Evolutionary conservation across 2,113 vertebrate genomes (phyloP).

Genomic region (Ctenodactylus gundi): DNA sequence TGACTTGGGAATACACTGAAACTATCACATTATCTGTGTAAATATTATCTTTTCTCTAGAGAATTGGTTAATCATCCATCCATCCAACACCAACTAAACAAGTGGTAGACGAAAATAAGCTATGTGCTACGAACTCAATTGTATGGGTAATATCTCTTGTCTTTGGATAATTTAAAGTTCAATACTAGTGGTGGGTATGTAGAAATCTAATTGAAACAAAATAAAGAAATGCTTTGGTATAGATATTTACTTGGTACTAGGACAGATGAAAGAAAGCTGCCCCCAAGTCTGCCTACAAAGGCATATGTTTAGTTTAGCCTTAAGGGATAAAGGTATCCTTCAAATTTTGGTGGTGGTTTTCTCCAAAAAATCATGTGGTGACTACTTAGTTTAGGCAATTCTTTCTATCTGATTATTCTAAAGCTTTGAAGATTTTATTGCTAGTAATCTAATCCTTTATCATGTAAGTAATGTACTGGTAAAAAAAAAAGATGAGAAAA

Average conservation of each 20-base stretch:
- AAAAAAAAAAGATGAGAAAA: slow-evolving; percentile 1
- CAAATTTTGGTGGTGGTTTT: background rate
- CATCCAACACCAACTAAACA: background rate
- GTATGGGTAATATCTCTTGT: background rate
- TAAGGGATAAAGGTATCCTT: background rate
- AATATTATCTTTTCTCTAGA: background rate
- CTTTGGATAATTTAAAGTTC: background rate
- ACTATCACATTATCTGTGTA: background rate
- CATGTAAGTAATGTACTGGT: background rate
- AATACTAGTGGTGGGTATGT: background rate
- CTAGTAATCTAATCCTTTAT: background rate
- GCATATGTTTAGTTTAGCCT: background rate
- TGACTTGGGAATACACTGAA: background rate
- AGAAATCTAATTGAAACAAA: background rate
- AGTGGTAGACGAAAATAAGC: background rate
- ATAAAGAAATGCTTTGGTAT: background rate
- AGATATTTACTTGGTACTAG: background rate
- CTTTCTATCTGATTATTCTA: background rate
- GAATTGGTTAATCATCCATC: background rate
- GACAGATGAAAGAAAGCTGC: background rate
- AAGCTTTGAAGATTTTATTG: background rate
- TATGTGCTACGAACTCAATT: background rate
- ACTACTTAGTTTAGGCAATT: background rate
- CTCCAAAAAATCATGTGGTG: background rate
- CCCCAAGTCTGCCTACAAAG: background rate